Conservation (phyloP, 2,888 invertebrate genomes). For the Myopa testacea region DNA sequence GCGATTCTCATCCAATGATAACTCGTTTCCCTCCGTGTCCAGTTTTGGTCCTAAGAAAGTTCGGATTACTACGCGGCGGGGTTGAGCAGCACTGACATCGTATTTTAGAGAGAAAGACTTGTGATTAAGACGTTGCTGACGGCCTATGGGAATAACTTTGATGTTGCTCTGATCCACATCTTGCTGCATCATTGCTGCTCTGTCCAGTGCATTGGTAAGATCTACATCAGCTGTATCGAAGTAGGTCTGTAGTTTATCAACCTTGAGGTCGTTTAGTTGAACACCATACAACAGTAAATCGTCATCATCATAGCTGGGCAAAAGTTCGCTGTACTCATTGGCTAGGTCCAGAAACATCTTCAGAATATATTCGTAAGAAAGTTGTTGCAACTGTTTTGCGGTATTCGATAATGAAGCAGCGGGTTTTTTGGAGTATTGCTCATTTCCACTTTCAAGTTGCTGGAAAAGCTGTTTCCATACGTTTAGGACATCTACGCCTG, state of each 20-base stretch:
- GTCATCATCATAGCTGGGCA: slow-evolving; percentile 70
- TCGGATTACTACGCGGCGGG: slow-evolving; percentile 71
- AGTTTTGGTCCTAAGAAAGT: slow-evolving; percentile 77
- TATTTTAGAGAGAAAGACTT: slow-evolving; percentile 74
- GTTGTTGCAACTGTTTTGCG: slow-evolving; percentile 11
- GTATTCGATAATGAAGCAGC: neutral
- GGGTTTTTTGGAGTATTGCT: too few relatives aligned
- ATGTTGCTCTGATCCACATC: slow-evolving; percentile 52
- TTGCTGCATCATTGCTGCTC: slow-evolving; percentile 51
- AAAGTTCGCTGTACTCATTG: neutral
- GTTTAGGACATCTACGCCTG: neutral
- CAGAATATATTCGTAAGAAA: neutral
- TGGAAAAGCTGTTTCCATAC: neutral
- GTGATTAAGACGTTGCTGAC: slow-evolving; percentile 78
- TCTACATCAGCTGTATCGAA: slow-evolving; percentile 75
- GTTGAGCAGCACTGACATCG: slow-evolving; percentile 70
- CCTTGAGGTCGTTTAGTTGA: slow-evolving; percentile 72
- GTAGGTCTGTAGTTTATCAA: slow-evolving; percentile 76
- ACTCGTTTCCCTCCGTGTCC: slow-evolving; percentile 68
- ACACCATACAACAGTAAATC: slow-evolving; percentile 73
- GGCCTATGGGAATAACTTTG: slow-evolving; percentile 63
- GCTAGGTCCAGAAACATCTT: neutral
- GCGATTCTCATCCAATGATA: slow-evolving; percentile 71
- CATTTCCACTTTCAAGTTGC: neutral
- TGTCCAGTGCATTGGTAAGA: slow-evolving; percentile 66